phyloP scores from a whole-genome alignment of 2,113 vertebrate genomes.

The Marmota flaviventris region DNA sequence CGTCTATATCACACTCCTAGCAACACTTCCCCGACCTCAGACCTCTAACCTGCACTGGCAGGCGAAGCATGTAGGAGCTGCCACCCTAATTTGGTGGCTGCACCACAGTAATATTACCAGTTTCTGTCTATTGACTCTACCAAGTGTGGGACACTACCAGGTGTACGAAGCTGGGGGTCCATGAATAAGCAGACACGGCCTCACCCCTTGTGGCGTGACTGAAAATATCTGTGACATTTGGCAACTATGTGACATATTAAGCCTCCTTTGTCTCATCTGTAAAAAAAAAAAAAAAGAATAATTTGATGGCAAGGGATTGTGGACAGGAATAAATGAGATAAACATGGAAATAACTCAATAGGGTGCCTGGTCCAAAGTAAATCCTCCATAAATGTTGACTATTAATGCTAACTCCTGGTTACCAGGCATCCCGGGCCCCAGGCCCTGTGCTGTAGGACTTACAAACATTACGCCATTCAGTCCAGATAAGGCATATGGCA shows the following conservation, averaged over 20 bases:
- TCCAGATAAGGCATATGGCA: too few relatives aligned
- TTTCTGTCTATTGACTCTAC: neutral
- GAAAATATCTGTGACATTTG: neutral
- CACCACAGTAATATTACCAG: neutral
- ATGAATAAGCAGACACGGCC: neutral
- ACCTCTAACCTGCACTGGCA: neutral
- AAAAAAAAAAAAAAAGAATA: neutral
- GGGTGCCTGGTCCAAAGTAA: neutral
- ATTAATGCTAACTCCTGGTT: neutral
- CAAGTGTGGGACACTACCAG: too few relatives aligned
- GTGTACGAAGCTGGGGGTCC: neutral
- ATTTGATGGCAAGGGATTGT: neutral
- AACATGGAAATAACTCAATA: neutral
- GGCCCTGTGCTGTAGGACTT: neutral
- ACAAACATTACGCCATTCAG: neutral
- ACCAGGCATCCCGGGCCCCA: neutral
- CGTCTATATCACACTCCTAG: neutral
- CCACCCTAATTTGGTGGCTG: neutral
- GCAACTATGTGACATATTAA: neutral
- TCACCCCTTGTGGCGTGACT: neutral
- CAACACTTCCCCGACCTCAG: neutral
- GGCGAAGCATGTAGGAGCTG: neutral
- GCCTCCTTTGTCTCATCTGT: neutral
- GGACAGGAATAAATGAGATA: neutral
- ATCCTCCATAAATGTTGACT: neutral